These are phyloP conservation scores for Cotesia typhae DNA, from an alignment of 1,140 invertebrate species.

Conservation along the genomic window DNA sequence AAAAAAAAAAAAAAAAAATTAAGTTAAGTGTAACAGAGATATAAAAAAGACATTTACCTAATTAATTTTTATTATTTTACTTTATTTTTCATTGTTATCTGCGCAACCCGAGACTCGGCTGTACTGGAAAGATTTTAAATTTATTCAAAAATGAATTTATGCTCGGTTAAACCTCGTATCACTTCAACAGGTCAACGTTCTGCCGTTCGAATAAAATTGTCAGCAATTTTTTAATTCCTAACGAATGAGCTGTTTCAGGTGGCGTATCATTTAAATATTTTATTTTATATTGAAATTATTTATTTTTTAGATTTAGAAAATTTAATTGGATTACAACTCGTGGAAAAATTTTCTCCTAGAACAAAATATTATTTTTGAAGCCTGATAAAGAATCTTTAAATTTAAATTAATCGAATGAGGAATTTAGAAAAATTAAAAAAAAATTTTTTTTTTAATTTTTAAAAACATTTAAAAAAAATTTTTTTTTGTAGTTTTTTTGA, in stretches of 20 bases:
- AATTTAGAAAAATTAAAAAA: too few species aligned
- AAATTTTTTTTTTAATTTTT: too few species aligned
- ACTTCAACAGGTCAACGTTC: constrained; percentile 15
- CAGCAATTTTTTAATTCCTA: constrained; percentile 10
- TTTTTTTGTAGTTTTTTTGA: too few species aligned
- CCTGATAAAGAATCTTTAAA: too few species aligned
- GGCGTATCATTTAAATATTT: not conserved
- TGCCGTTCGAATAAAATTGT: constrained; percentile 9
- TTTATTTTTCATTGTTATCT: constrained; percentile 16
- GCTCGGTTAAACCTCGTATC: not conserved
- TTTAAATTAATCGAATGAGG: too few species aligned
- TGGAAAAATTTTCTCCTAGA: not conserved
- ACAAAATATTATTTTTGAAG: too few species aligned
- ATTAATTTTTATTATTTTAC: not conserved
- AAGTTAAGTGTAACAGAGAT: constrained; percentile 1
- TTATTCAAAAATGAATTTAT: constrained; percentile 1
- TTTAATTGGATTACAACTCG: not conserved
- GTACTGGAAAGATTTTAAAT: too few species aligned
- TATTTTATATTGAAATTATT: not conserved
- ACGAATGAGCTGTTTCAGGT: not conserved
- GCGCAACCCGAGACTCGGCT: too few species aligned
- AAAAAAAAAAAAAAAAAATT: not conserved
- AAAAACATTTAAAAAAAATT: too few species aligned
- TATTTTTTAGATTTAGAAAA: not conserved
- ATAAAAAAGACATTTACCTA: too few species aligned